A percentile compares a stretch with the other conserved stretches of the same genome.
Conservation (phyloP, 53 echinoderm and acorn worm species). For the Stichopus horrens region DNA sequence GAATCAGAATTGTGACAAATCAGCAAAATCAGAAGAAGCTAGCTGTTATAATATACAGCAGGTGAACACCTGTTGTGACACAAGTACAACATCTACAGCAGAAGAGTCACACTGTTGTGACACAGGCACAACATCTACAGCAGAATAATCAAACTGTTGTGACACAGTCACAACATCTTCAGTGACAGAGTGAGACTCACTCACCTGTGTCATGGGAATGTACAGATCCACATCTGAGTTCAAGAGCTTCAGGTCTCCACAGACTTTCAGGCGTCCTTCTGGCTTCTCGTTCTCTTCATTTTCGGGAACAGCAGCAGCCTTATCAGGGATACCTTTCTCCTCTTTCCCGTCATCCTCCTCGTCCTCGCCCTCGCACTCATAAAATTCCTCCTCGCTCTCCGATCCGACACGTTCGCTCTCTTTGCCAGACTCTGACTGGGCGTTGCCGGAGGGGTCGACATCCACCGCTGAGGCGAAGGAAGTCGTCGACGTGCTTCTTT, state of each 20-base stretch:
- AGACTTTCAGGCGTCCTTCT: conserved; percentile 78
- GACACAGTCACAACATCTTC: too few species aligned
- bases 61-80: too few species aligned
- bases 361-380: conserved; percentile 74
- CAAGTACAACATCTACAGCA: too few species aligned
- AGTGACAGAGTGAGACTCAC: conserved; percentile 17
- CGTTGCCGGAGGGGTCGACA: neutral
- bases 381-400: conserved; percentile 93
- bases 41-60: too few species aligned
- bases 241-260: conserved; percentile 75
- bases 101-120: too few species aligned
- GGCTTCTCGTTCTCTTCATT: conserved; percentile 52
- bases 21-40: too few species aligned
- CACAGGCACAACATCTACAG: too few species aligned
- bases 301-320: neutral
- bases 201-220: conserved; percentile 94
- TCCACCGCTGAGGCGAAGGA: conserved; percentile 38
- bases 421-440: conserved; percentile 2
- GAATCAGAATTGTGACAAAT: too few species aligned
- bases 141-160: too few species aligned
- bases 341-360: conserved; percentile 22
- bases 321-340: conserved; percentile 12
- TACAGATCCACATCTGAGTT: conserved; percentile 74
- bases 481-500: conserved; percentile 33
- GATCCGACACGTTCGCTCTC: conserved; percentile 36